Percentiles rank a stretch among this genome's conserved stretches.
Evolutionary conservation across 1,140 invertebrate species (phyloP).

Genomic region (Holcopasites calliopsidis): DNA sequence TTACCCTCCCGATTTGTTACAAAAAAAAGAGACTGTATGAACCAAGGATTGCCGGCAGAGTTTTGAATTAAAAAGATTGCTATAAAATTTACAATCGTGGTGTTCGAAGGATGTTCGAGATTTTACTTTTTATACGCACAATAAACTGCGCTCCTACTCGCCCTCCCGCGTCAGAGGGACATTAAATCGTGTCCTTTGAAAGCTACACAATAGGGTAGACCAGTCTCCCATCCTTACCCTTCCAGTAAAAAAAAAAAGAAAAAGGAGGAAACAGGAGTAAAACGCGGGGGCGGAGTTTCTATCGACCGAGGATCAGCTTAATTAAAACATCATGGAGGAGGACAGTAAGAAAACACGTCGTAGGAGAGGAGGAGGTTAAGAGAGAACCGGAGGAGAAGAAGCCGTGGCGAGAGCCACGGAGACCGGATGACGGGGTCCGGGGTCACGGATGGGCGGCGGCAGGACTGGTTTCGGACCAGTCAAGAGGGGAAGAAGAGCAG

Average conservation of each 20-base stretch:
- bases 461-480: constrained; percentile 77
- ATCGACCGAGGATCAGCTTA: constrained; percentile 40
- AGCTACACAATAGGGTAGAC: background rate
- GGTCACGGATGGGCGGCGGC: constrained; percentile 76
- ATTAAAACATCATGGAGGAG: constrained; percentile 55
- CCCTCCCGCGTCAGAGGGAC: too few relatives aligned
- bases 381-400: constrained; percentile 41
- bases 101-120: too few relatives aligned
- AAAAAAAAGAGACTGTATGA: too few relatives aligned
- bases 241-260: background rate
- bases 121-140: too few relatives aligned
- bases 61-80: too few relatives aligned
- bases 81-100: too few relatives aligned
- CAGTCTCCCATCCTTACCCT: background rate
- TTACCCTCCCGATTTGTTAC: too few relatives aligned
- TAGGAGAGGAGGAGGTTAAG: constrained; percentile 24
- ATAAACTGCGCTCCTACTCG: too few relatives aligned
- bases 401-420: constrained; percentile 33
- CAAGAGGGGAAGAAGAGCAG: constrained; percentile 66
- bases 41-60: too few relatives aligned
- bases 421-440: constrained; percentile 72
- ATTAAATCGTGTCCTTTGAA: too few relatives aligned
- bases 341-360: constrained; percentile 23
- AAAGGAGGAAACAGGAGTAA: too few relatives aligned
- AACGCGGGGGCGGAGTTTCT: background rate